phyloP scores from a whole-genome alignment of 2,113 vertebrate genomes.

The Callopanchax toddi region DNA sequence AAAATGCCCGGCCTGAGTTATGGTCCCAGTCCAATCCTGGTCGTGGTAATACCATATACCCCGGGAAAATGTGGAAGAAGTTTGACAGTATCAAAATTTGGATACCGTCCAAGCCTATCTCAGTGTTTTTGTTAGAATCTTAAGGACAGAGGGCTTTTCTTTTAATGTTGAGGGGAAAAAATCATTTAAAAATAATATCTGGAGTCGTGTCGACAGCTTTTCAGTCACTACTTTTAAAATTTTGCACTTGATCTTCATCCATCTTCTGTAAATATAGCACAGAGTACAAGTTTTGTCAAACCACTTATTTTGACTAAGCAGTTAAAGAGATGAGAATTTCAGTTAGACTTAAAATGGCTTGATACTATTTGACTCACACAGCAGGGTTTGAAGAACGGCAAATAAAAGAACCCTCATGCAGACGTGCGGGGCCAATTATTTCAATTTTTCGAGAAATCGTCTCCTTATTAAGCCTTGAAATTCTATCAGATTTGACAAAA shows the following conservation, averaged over 20 bases:
- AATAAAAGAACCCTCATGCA: neutral
- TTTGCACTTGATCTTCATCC: neutral
- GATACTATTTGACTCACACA: slow-evolving; percentile 4
- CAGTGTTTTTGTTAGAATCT: no score
- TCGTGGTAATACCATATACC: no score
- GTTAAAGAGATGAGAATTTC: slow-evolving; percentile 18
- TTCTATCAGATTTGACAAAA: slow-evolving; percentile 14
- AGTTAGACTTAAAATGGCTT: slow-evolving; percentile 17
- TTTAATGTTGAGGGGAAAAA: no score
- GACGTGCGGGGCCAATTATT: slow-evolving; percentile 14
- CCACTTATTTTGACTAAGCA: slow-evolving; percentile 2
- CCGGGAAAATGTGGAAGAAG: no score
- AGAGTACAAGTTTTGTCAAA: neutral
- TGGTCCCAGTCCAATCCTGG: no score
- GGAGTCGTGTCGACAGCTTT: no score
- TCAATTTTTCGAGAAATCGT: slow-evolving; percentile 19
- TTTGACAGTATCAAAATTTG: no score
- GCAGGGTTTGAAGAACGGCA: neutral
- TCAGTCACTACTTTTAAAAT: neutral
- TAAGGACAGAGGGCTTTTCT: no score
- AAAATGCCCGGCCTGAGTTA: no score
- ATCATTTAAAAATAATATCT: neutral
- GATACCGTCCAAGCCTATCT: no score
- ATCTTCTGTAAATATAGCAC: neutral
- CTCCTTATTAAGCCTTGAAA: slow-evolving; percentile 9